Conservation (phyloP, 1,140 invertebrate genomes). For the Drosophila mauritiana region DNA sequence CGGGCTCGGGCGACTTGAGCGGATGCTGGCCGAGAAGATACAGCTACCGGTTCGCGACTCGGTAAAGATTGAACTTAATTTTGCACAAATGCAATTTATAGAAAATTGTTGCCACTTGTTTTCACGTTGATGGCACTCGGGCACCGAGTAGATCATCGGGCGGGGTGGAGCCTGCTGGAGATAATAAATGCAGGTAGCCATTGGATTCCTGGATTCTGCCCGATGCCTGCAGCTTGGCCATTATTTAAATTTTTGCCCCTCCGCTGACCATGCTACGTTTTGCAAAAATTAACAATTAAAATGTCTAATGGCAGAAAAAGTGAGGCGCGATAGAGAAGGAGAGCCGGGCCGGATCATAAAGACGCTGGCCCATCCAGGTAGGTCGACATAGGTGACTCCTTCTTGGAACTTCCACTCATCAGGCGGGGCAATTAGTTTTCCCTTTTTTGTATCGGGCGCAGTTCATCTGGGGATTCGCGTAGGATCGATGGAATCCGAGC, state of each 20-base stretch:
- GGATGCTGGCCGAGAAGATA: slow-evolving; percentile 55
- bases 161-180: slow-evolving; percentile 3
- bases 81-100: slow-evolving; percentile 83
- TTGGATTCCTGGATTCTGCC: slow-evolving; percentile 41
- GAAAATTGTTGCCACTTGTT: slow-evolving; percentile 83
- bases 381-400: slow-evolving; percentile 41
- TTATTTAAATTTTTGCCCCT: slow-evolving; percentile 69
- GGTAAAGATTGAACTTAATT: slow-evolving; percentile 82
- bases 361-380: slow-evolving; percentile 35
- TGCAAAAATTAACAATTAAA: slow-evolving; percentile 80
- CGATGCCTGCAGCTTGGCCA: slow-evolving; percentile 69
- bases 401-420: slow-evolving; percentile 71
- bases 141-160: neutral
- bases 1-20: slow-evolving; percentile 26
- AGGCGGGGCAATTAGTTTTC: slow-evolving; percentile 54
- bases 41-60: slow-evolving; percentile 56
- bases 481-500: slow-evolving; percentile 15
- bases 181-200: slow-evolving; percentile 79
- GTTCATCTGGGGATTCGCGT: slow-evolving; percentile 16
- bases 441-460: slow-evolving; percentile 19
- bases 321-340: slow-evolving; percentile 2
- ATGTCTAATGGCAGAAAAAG: slow-evolving; percentile 73
- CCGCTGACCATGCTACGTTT: slow-evolving; percentile 2
- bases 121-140: slow-evolving; percentile 79
- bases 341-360: slow-evolving; percentile 47